Conservation (phyloP, 2,888 invertebrate genomes). For the Tryphoninae sp. region DNA sequence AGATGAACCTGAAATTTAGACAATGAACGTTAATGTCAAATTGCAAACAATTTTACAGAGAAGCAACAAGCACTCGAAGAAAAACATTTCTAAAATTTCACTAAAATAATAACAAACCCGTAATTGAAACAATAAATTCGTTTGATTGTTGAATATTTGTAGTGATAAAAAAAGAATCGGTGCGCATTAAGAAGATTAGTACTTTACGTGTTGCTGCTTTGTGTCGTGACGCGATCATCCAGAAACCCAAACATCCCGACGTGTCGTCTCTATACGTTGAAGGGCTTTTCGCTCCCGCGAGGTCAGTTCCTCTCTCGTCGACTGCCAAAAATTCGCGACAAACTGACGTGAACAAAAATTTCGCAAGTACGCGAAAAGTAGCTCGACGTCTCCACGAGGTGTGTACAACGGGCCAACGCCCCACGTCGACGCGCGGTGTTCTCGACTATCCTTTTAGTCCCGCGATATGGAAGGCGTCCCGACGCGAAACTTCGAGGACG, state of each 20-base stretch:
- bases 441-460: constrained; percentile 76
- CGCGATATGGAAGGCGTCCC: constrained; percentile 73
- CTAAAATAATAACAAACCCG: background rate
- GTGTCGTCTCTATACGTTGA: background rate
- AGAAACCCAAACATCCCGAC: constrained; percentile 15
- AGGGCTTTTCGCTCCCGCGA: background rate
- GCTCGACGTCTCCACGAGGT: constrained; percentile 56
- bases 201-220: constrained; percentile 48
- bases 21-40: constrained; percentile 13
- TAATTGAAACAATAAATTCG: background rate
- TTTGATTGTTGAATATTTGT: background rate
- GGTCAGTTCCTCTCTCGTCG: constrained; percentile 14
- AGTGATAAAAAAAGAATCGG: background rate
- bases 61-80: constrained; percentile 28
- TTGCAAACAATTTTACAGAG: background rate
- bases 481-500: constrained; percentile 78
- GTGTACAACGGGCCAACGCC: constrained; percentile 76
- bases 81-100: background rate
- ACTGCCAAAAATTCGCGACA: constrained; percentile 24
- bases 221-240: constrained; percentile 20
- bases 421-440: constrained; percentile 72
- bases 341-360: constrained; percentile 25
- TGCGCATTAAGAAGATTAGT: constrained; percentile 17
- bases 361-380: constrained; percentile 26
- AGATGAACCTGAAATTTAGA: constrained; percentile 40